A percentile compares a stretch with the other conserved stretches of the same genome.
Conservation (phyloP, 2,888 invertebrate species). For the Dorcus parallelipipedus region DNA sequence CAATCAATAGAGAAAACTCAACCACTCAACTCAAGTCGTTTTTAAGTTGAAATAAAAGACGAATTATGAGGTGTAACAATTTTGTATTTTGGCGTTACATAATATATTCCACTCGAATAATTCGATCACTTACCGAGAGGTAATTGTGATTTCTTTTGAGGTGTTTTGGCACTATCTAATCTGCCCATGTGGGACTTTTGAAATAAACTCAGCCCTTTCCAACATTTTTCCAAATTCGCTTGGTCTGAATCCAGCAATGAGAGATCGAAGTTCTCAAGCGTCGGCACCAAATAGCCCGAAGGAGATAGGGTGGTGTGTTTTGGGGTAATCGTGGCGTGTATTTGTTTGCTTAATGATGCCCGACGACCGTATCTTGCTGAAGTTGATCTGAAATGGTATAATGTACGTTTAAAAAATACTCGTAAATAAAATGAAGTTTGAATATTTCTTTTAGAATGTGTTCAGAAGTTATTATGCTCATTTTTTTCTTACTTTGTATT, state of each 20-base stretch:
- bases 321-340: slow-evolving; percentile 27
- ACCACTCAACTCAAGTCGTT: no score
- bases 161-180: slow-evolving; percentile 32
- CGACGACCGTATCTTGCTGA: slow-evolving; percentile 38
- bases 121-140: slow-evolving; percentile 18
- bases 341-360: slow-evolving; percentile 33
- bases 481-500: no score
- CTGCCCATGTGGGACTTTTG: slow-evolving; percentile 40
- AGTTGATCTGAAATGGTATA: slow-evolving; percentile 12
- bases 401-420: no score
- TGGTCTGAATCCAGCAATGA: slow-evolving; percentile 12
- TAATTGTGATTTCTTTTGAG: slow-evolving; percentile 10
- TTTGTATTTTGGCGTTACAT: not conserved
- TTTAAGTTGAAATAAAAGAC: not conserved
- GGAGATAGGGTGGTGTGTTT: slow-evolving; percentile 28
- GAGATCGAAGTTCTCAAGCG: slow-evolving; percentile 28
- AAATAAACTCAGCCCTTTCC: slow-evolving; percentile 38
- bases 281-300: slow-evolving; percentile 35
- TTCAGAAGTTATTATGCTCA: no score
- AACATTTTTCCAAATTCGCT: slow-evolving; percentile 33
- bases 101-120: slow-evolving; percentile 11
- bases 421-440: no score
- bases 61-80: not conserved
- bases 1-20: not conserved
- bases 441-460: no score